These are phyloP conservation scores for Reticulitermes speratus DNA, from an alignment of 1,140 invertebrate species.

Conservation along the genomic window DNA sequence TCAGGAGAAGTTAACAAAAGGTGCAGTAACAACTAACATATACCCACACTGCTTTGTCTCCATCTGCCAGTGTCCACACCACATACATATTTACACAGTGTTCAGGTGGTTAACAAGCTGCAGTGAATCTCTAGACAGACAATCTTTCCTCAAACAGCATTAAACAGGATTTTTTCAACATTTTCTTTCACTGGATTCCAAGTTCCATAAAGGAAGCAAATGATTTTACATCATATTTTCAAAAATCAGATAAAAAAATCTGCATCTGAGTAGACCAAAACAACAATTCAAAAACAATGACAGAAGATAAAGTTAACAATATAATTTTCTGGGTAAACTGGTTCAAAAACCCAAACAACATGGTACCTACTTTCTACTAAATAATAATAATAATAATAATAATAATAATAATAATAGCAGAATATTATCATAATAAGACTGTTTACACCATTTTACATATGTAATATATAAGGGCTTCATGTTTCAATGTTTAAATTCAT, in stretches of 20 bases:
- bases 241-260: not conserved
- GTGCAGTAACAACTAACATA: conserved; percentile 26
- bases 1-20: conserved; percentile 21
- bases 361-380: not conserved
- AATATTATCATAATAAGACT: conserved; percentile 11
- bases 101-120: not conserved
- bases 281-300: not conserved
- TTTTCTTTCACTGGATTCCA: not conserved
- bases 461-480: not conserved
- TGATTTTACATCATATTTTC: not conserved
- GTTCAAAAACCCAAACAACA: not conserved
- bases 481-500: conserved; percentile 2
- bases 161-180: conserved; percentile 9
- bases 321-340: not conserved
- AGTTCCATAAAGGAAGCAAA: not conserved
- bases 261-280: not conserved
- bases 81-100: not conserved
- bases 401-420: conserved; percentile 3
- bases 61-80: not conserved
- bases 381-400: conserved; percentile 2
- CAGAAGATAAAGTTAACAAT: not conserved
- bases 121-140: conserved; percentile 10
- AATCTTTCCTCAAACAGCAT: not conserved
- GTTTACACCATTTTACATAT: conserved; percentile 19
- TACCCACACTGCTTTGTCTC: conserved; percentile 12